A percentile compares a stretch with the other conserved stretches of the same genome.
These are phyloP conservation scores for Palythoa caribaeorum DNA, from an alignment of 92 coral and sea anemone genomes.

Conservation along the genomic window DNA sequence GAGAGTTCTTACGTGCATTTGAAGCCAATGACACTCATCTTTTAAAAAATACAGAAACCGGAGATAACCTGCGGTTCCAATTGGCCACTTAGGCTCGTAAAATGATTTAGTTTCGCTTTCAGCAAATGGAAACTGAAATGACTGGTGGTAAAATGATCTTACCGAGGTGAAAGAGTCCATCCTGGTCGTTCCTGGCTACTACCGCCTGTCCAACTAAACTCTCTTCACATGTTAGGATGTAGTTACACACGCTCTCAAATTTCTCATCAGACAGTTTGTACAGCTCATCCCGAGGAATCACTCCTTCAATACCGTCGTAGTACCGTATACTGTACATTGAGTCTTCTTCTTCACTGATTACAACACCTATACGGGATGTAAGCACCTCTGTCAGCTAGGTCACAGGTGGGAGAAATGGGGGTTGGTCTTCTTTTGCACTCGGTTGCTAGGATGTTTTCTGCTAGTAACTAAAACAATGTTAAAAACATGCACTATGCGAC, in stretches of 20 bases:
- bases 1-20: no score
- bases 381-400: neutral
- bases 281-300: conserved; percentile 93
- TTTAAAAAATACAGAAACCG: no score
- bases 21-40: no score
- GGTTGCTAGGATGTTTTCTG: no score
- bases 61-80: no score
- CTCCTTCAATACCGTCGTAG: conserved; percentile 95
- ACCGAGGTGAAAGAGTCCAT: conserved; percentile 96
- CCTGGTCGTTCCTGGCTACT: conserved; percentile 94
- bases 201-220: conserved; percentile 97
- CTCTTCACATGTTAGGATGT: conserved; percentile 92
- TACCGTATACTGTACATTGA: conserved; percentile 82
- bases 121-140: no score
- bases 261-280: conserved; percentile 86
- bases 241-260: conserved; percentile 91
- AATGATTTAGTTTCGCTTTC: no score
- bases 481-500: neutral
- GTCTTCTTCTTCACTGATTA: conserved; percentile 64
- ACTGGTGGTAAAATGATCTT: conserved; percentile 15
- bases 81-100: no score
- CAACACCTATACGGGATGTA: neutral
- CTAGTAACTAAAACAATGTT: no score
- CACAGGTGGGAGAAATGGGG: neutral
- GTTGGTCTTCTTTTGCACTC: no score